Percentiles rank a stretch among this genome's conserved stretches.
Conservation (phyloP, 1,140 invertebrate genomes). For the Stenopsyche tienmushanensis region DNA sequence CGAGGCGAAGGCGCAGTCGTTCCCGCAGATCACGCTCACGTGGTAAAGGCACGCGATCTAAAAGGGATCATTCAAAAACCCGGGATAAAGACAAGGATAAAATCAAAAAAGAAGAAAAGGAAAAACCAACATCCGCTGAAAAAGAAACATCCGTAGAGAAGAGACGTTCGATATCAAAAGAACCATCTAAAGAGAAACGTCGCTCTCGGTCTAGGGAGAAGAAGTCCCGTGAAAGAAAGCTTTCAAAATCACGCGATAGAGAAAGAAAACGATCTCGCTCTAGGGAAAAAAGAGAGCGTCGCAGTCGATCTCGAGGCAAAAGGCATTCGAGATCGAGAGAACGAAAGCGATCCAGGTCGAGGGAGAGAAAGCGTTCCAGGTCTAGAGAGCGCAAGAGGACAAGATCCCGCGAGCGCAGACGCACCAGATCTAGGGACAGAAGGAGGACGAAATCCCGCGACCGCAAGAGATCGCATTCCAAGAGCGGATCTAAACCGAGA, state of each 20-base stretch:
- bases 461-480: slow-evolving; percentile 50
- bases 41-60: slow-evolving; percentile 59
- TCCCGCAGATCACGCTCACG: slow-evolving; percentile 56
- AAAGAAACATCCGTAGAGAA: slow-evolving; percentile 39
- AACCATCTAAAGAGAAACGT: slow-evolving; percentile 36
- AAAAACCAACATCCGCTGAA: slow-evolving; percentile 43
- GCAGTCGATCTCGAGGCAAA: slow-evolving; percentile 50
- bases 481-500: slow-evolving; percentile 40
- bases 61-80: slow-evolving; percentile 52
- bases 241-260: slow-evolving; percentile 56
- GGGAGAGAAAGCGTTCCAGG: slow-evolving; percentile 49
- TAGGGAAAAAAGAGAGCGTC: slow-evolving; percentile 46
- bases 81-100: slow-evolving; percentile 46
- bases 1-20: slow-evolving; percentile 49
- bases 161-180: slow-evolving; percentile 33
- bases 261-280: slow-evolving; percentile 53
- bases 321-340: slow-evolving; percentile 50
- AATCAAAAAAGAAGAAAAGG: slow-evolving; percentile 48
- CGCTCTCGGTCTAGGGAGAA: slow-evolving; percentile 39
- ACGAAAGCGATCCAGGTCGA: slow-evolving; percentile 52
- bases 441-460: slow-evolving; percentile 51
- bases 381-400: slow-evolving; percentile 50
- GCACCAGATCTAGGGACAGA: slow-evolving; percentile 50
- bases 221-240: slow-evolving; percentile 47
- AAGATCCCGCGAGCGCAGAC: slow-evolving; percentile 50